Percentiles rank a stretch among this genome's conserved stretches.
Evolutionary conservation across 92 coral and sea anemone species (phyloP).

Genomic region (Siderastrea radians): DNA sequence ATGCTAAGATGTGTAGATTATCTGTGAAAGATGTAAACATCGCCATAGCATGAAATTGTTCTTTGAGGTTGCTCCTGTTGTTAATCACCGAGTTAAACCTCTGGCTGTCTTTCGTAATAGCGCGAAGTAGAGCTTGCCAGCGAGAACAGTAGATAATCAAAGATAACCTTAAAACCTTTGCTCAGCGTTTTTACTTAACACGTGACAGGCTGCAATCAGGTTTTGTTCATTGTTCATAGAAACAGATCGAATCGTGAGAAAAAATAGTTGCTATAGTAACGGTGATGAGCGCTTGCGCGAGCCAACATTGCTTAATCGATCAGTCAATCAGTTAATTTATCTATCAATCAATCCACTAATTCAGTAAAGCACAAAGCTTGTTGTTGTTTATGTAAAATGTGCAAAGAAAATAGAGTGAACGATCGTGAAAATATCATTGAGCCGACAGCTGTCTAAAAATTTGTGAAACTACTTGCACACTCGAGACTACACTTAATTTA

Average conservation of each 20-base stretch:
- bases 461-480: not conserved
- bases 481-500: no score
- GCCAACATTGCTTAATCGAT: not conserved
- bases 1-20: not conserved
- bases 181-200: not conserved
- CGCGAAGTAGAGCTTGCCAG: not conserved
- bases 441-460: not conserved
- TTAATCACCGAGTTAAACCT: not conserved
- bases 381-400: not conserved
- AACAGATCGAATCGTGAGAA: not conserved
- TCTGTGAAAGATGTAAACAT: conserved; percentile 7
- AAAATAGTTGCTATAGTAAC: conserved; percentile 9
- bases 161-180: not conserved
- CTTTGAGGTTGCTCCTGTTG: not conserved
- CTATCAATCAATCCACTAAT: not conserved
- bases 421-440: not conserved
- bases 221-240: conserved; percentile 12
- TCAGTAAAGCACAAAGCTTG: not conserved
- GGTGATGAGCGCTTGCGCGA: not conserved
- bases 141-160: not conserved
- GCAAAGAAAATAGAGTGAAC: not conserved
- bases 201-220: not conserved
- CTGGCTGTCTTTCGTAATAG: not conserved
- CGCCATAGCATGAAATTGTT: not conserved
- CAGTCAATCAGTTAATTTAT: not conserved